Evolutionary conservation across 2,113 vertebrate species (phyloP).

Genomic region (Aphelocoma coerulescens): DNA sequence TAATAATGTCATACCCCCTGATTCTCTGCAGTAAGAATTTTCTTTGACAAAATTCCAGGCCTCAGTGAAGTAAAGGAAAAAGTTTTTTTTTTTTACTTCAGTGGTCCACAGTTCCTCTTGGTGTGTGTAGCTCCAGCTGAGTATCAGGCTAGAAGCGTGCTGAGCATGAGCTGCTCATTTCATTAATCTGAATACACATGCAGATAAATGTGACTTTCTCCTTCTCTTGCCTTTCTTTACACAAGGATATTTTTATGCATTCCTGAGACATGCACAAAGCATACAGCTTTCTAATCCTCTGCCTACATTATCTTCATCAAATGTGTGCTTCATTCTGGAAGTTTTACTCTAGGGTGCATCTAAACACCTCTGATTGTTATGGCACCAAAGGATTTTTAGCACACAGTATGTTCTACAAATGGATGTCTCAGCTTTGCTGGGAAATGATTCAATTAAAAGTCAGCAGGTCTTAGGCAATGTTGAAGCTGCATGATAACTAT

Average conservation of each 20-base stretch:
- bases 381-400: neutral
- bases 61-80: neutral
- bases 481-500: neutral
- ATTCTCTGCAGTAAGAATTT: neutral
- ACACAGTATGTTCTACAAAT: neutral
- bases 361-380: neutral
- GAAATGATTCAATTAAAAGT: neutral
- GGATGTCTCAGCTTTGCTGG: neutral
- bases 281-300: neutral
- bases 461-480: neutral
- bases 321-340: neutral
- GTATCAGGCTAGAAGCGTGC: neutral
- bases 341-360: neutral
- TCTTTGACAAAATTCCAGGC: neutral
- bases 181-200: neutral
- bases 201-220: neutral
- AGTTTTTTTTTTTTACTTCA: neutral
- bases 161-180: fast-evolving
- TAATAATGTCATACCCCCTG: neutral
- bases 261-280: neutral
- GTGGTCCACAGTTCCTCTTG: neutral
- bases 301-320: neutral
- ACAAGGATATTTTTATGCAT: neutral
- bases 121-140: neutral
- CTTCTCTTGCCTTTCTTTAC: neutral